Conservation (phyloP, 2,888 invertebrate genomes). For the Cephus sareptanus region DNA sequence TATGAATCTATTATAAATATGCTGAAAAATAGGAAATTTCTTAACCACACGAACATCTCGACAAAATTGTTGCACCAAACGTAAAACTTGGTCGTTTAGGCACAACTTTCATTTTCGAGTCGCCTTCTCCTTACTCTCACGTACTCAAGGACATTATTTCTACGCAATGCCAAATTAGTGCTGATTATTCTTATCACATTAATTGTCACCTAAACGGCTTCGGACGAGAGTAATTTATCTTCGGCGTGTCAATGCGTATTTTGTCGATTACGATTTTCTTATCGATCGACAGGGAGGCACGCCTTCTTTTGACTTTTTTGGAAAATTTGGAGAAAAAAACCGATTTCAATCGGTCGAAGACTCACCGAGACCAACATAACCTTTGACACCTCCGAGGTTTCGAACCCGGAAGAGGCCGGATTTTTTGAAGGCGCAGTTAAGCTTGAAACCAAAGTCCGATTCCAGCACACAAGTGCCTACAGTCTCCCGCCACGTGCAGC, state of each 20-base stretch:
- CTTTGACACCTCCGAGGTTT: conserved; percentile 91
- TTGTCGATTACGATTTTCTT: too few relatives aligned
- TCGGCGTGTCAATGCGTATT: too few relatives aligned
- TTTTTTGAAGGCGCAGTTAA: conserved; percentile 94
- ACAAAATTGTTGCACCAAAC: neutral
- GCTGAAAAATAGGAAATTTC: neutral
- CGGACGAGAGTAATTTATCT: neutral
- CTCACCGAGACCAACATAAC: conserved; percentile 91
- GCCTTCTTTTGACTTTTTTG: neutral
- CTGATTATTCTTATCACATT: neutral
- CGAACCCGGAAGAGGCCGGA: conserved; percentile 89
- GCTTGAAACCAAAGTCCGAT: conserved; percentile 89
- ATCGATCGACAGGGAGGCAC: too few relatives aligned
- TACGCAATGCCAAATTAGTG: neutral
- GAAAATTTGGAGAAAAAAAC: neutral
- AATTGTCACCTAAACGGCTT: neutral
- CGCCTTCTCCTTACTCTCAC: neutral
- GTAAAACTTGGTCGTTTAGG: neutral
- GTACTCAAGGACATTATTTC: conserved; percentile 10
- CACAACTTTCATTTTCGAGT: neutral
- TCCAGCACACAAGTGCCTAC: conserved; percentile 86
- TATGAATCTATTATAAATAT: neutral
- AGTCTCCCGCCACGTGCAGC: conserved; percentile 72
- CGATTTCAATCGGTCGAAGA: conserved; percentile 35
- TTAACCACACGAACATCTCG: neutral